These are phyloP conservation scores for Eurystomus glaucurus DNA, from an alignment of 2,797 vertebrate species.

Conservation along the genomic window DNA sequence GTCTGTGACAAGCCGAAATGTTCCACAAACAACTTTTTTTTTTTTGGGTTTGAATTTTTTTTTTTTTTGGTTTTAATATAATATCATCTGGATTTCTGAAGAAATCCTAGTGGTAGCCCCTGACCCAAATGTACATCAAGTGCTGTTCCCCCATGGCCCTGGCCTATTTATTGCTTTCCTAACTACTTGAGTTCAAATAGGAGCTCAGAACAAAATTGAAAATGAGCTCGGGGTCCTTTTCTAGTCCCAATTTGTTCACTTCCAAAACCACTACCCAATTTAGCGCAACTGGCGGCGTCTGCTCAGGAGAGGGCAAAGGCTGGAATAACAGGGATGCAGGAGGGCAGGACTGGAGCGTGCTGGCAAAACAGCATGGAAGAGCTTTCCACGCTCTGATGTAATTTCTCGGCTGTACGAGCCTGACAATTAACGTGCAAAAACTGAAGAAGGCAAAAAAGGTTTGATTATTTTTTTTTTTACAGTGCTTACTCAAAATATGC, in stretches of 20 bases:
- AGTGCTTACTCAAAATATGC: accelerated
- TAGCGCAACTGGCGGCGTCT: slow-evolving; percentile 13
- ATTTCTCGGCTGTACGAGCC: not conserved
- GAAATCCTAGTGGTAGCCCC: slow-evolving; percentile 70
- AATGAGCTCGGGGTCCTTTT: slow-evolving; percentile 75
- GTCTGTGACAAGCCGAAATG: not conserved
- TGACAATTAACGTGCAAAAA: not conserved
- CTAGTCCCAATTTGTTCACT: slow-evolving; percentile 67
- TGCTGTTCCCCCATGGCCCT: slow-evolving; percentile 76
- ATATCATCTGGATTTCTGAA: slow-evolving; percentile 4
- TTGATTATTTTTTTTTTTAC: not conserved
- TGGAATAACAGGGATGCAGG: slow-evolving; percentile 7
- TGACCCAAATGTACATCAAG: slow-evolving; percentile 69
- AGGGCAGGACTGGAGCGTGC: slow-evolving; percentile 36
- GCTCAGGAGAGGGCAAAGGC: slow-evolving; percentile 65
- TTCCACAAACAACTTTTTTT: slow-evolving; percentile 11
- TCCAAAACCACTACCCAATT: slow-evolving; percentile 71
- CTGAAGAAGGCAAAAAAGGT: not conserved
- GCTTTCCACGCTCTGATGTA: not conserved
- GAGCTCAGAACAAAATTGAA: slow-evolving; percentile 74
- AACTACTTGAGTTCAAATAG: slow-evolving; percentile 45
- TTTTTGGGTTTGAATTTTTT: not conserved
- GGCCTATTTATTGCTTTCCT: slow-evolving; percentile 79
- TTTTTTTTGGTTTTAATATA: not conserved
- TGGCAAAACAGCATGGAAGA: slow-evolving; percentile 21